Percentiles rank a stretch among this genome's conserved stretches.
Conservation (phyloP, 2,797 vertebrate genomes). For the Huso huso region DNA sequence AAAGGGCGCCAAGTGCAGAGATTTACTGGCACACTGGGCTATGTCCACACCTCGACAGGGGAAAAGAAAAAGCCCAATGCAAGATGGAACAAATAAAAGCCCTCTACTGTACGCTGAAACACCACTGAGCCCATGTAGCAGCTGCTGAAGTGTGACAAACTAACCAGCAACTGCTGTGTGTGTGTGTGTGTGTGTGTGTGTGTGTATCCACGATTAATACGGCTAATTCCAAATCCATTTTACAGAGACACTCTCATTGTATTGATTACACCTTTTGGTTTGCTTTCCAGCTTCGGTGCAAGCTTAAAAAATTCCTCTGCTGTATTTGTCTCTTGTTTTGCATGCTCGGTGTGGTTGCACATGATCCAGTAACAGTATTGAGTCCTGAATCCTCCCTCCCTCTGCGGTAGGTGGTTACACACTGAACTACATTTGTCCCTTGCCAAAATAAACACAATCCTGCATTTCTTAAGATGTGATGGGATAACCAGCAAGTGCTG, state of each 20-base stretch:
- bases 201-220: too few relatives aligned
- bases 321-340: neutral
- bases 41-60: too few relatives aligned
- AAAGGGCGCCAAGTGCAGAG: neutral
- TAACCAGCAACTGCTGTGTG: neutral
- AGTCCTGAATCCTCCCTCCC: neutral
- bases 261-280: too few relatives aligned
- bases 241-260: too few relatives aligned
- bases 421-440: neutral
- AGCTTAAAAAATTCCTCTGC: too few relatives aligned
- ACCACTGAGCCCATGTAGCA: neutral
- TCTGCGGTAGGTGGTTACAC: neutral
- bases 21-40: neutral
- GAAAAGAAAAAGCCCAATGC: too few relatives aligned
- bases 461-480: neutral
- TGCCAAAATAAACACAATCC: neutral
- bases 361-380: constrained; percentile 3
- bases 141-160: neutral
- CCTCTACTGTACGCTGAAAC: too few relatives aligned
- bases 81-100: too few relatives aligned
- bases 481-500: neutral
- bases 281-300: too few relatives aligned
- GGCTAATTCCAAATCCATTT: too few relatives aligned
- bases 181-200: too few relatives aligned
- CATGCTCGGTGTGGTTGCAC: neutral